Base-by-base conservation (phyloP, 2,888 invertebrate genomes). In the Atethmia centrago region DNA sequence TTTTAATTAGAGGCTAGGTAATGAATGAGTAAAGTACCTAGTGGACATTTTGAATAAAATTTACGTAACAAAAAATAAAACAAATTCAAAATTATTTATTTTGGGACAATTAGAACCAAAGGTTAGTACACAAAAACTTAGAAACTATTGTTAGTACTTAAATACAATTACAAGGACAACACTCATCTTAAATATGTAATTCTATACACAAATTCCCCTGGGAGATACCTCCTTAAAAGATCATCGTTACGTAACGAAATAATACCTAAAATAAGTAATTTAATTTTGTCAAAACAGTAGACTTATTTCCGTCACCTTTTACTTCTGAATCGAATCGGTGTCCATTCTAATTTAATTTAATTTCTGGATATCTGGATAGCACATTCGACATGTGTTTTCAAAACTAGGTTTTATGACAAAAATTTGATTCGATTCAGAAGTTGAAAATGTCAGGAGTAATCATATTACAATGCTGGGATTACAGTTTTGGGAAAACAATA, bases 1-100 rank as follows among this genome's bases (percentile, higher is more conserved):
- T 56, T 40, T 28, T 76, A 58, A 71, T 76, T 49, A 45, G 2
- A 9, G 16, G 7, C 8, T 71, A 45, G 51, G 71, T 70, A 59
- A 31, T 79, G 3, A 47, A 70, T 40, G 4, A 65, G 5, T 3
- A 19, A 31, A 55, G n/a, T 21, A 16, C 7, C 4, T 7, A 31
- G 16, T 31, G 14, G 12, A 36, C 5, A 25, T 25, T 40, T 69
- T 25, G 9, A 21, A 62, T n/a, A 40, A 40, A 47, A 31, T 47
- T 53, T 40, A 36, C 36, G 36, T 36, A 3, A 36, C 36, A n/a
- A n/a, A n/a, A n/a, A n/a, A n/a, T n/a, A n/a, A n/a, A n/a, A n/a
- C n/a, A n/a, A n/a, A n/a, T n/a, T n/a, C n/a, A n/a, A n/a, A n/a
- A n/a, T n/a, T n/a, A n/a, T n/a, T n/a, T n/a, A n/a, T n/a, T n/a